Evolutionary conservation across 2,888 invertebrate genomes (phyloP), one percentile per base, ranked within the genome.

Genomic region (Rugalucina vietnamica): DNA sequence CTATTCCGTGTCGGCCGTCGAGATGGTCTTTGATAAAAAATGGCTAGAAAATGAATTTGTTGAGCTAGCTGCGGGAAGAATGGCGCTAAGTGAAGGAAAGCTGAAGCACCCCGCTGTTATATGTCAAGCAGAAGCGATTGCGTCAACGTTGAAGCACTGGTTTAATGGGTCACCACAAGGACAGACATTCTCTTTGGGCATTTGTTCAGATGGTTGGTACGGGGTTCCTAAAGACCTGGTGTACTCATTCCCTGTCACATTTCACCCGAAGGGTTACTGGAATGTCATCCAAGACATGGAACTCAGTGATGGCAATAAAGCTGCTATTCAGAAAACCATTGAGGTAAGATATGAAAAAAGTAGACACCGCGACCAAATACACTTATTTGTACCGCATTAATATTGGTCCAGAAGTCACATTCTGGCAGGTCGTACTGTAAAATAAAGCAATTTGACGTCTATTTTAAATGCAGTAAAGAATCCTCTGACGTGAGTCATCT

Each of bases 121-220:
- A 77, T 91, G 93, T 4, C 77, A 82, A 18, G 93, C 92, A 0
- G 87, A 90, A 1, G 91, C 94, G 5, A 84, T 94, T 27, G 76
- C 90, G 21, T 87, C 91, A 3, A 90, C 91, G 50, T 78, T 95
- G 29, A 81, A 87, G 29, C 91, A 94, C 78, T 94, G 94, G 94
- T 93, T 90, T 88, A 89, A 89, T 49, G 94, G 94, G 0, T 91
- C 93, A 0, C 92, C 93, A 12, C 74, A 73, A 5, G 93, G 91
- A 1, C 92, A 94, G 87, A 93, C 94, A 60, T 94, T 93, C 85
- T 94, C 94, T 1, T 87, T 95, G 10, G 93, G 90, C 10, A 91
- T 95, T 8, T 84, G 76, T 27, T 94, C 94, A 10, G 91, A 95
- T 73, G 94, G 94, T 70, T 93, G 92, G 93, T 95, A 94, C 88